Percentiles rank a stretch among this genome's conserved stretches.
These are phyloP conservation scores for Myrmecobius fasciatus DNA, from an alignment of 2,113 vertebrate genomes.

Conservation along the genomic window DNA sequence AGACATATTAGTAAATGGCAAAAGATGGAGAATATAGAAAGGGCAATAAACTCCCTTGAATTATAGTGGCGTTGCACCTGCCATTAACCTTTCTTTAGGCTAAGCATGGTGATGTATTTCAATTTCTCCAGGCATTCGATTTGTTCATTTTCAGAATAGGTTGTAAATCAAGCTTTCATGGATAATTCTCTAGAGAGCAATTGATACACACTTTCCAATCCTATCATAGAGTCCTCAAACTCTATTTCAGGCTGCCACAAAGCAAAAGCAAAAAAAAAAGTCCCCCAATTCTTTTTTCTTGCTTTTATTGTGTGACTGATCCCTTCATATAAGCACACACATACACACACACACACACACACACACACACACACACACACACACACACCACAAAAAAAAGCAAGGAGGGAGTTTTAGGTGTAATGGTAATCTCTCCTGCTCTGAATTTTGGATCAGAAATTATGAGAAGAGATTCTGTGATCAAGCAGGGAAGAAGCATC, in stretches of 20 bases:
- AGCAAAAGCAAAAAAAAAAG: background rate
- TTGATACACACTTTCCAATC: background rate
- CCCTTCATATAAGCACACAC: background rate
- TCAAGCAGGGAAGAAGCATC: background rate
- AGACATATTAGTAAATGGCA: background rate
- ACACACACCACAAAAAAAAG: background rate
- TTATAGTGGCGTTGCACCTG: background rate
- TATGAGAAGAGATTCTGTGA: background rate
- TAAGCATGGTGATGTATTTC: background rate
- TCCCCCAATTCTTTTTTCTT: background rate
- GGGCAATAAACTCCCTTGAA: background rate
- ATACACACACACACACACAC: background rate
- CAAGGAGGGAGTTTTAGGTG: background rate
- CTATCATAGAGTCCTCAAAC: background rate
- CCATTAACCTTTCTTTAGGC: background rate
- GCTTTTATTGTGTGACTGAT: background rate
- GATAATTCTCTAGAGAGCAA: background rate
- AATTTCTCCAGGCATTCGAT: slow-evolving; percentile 6
- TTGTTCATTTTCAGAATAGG: slow-evolving; percentile 18
- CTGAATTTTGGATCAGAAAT: background rate
- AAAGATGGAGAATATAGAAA: background rate
- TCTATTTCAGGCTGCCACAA: background rate
- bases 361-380: background rate
- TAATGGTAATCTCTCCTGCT: background rate
- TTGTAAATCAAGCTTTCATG: background rate